phyloP scores from a whole-genome alignment of 2,888 invertebrate species.

The Anticlea derivata region DNA sequence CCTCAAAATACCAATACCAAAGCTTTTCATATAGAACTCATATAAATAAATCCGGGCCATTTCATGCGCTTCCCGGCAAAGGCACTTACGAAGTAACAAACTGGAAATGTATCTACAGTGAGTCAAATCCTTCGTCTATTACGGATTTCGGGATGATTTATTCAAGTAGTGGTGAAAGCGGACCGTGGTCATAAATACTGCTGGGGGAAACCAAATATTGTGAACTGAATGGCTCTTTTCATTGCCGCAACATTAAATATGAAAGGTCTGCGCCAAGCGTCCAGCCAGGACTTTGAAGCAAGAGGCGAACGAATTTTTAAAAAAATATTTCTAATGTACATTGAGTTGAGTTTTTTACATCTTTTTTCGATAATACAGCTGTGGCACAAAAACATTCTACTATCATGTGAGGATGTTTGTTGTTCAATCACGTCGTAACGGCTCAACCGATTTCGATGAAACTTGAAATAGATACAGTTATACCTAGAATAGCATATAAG shows the following conservation, averaged over 20 bases:
- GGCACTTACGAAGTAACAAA: conserved; percentile 17
- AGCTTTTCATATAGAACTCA: conserved; percentile 9
- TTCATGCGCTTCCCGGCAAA: conserved; percentile 13
- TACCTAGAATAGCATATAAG: no score
- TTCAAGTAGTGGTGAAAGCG: conserved; percentile 36
- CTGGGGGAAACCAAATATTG: conserved; percentile 39
- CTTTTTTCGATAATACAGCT: no score
- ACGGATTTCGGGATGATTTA: conserved; percentile 35
- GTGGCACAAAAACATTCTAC: background rate
- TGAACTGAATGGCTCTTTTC: conserved; percentile 45
- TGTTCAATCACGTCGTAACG: no score
- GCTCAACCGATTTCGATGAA: no score
- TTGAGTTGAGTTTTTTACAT: no score
- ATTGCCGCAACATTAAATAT: conserved; percentile 56
- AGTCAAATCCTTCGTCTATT: conserved; percentile 33
- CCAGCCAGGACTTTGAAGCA: conserved; percentile 17
- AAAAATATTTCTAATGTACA: no score
- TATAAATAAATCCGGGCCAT: conserved; percentile 16
- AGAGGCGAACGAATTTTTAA: background rate
- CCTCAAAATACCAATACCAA: conserved; percentile 8
- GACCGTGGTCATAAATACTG: conserved; percentile 34
- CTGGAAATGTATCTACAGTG: conserved; percentile 22
- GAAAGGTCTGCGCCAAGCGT: conserved; percentile 44
- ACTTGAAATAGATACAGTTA: no score
- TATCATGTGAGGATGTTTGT: no score